Evolutionary conservation across 1,140 invertebrate species (phyloP), one percentile per base, ranked within the genome.

Genomic region (Drosophila mayri): DNA sequence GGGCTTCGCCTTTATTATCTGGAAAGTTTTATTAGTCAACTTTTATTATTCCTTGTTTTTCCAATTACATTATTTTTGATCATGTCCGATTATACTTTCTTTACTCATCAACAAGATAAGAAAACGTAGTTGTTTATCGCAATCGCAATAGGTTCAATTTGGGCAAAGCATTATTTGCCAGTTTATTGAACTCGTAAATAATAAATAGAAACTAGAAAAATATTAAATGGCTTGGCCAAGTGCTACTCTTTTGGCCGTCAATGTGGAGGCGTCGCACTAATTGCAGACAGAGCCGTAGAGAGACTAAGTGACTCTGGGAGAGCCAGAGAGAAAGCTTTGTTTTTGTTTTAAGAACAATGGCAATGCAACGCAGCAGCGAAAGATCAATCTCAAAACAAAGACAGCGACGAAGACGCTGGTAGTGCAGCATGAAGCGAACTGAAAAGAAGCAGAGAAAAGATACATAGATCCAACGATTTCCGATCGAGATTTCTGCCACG

Each of bases 261-360:
- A 32, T 67, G 63, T 72, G 37, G 68, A 54, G 54, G 70, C 65
- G 60, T 18, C 46, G 57, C 79, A 82, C 75, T 83, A 84, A 84
- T 80, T 84, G 81, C 30, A 54, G 37, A 38, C 14, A 40, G 46
- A 74, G 71, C 58, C 41, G n/a, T 30, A 49, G 44, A 72, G 68
- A 22, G 52, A 32, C 41, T 37, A 12, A 54, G 50, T 11, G 20
- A 25, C 20, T 67, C 46, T 10, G 28, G 11, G 22, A 30, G 32
- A 43, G 18, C 52, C 46, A 30, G 47, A 65, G 10, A 22, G 32
- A 50, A 25, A 44, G 71, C 28, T 76, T 60, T 32, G 40, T 76
- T 76, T 61, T 68, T 61, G 41, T 47, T 55, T 28, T 14, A 11
- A 28, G 44, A 70, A 72, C 70, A 52, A 72, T 73, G 52, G 6